Evolutionary conservation across 2,113 vertebrate genomes (phyloP).

Genomic region (rat (Rattus norvegicus)): DNA sequence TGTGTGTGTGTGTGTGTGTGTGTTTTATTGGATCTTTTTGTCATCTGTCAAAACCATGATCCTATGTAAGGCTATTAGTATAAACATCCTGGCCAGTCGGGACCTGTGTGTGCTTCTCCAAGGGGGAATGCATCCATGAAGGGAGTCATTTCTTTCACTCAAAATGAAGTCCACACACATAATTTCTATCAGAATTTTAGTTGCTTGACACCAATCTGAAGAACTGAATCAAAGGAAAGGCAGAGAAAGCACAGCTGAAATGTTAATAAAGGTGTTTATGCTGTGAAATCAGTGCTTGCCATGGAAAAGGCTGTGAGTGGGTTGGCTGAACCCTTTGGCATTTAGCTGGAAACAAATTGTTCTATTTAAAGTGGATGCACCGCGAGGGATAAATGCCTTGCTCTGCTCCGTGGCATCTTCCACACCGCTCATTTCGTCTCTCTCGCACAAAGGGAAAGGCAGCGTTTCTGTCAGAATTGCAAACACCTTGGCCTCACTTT

Average conservation of each 20-base stretch:
- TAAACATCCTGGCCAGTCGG: background rate
- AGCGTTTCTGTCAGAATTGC: conserved; percentile 25
- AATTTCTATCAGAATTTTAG: conserved; percentile 27
- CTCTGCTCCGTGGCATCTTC: background rate
- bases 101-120: background rate
- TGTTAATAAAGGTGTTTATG: conserved; percentile 60
- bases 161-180: conserved; percentile 5
- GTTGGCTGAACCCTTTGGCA: conserved; percentile 53
- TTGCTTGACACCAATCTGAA: conserved; percentile 41
- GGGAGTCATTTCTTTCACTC: conserved; percentile 31
- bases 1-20: background rate
- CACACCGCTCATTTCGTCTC: background rate
- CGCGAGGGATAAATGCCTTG: conserved; percentile 35
- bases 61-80: conserved; percentile 35
- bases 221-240: conserved; percentile 36
- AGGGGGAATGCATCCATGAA: background rate
- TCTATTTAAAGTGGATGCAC: conserved; percentile 63
- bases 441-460: conserved; percentile 1
- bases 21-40: conserved; percentile 8
- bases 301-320: conserved; percentile 45
- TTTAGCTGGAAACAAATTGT: conserved; percentile 72
- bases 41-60: conserved; percentile 39
- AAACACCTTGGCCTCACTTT: conserved; percentile 55
- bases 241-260: background rate
- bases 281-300: conserved; percentile 51